These are phyloP conservation scores for Callitettix versicolor DNA, from an alignment of 1,140 invertebrate species.

Conservation along the genomic window DNA sequence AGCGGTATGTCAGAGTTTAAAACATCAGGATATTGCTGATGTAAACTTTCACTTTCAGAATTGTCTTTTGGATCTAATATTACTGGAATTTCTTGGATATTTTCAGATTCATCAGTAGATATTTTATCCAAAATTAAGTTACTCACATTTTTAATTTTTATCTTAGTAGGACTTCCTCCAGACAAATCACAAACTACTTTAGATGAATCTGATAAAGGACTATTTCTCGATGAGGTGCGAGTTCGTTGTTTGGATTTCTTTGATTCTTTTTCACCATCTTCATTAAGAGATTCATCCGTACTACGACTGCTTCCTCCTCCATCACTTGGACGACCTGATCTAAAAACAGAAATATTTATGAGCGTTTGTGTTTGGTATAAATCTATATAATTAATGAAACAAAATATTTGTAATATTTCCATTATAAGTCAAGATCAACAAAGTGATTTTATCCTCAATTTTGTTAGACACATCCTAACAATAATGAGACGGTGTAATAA, in stretches of 20 bases:
- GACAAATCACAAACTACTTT: conserved; percentile 14
- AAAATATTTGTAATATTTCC: too few relatives aligned
- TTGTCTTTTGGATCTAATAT: conserved; percentile 12
- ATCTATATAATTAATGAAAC: too few relatives aligned
- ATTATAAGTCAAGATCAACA: too few relatives aligned
- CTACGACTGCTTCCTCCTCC: conserved; percentile 12
- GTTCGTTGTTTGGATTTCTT: conserved; percentile 12
- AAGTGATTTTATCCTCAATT: too few relatives aligned
- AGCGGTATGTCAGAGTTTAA: too few relatives aligned
- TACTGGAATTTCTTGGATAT: conserved; percentile 19
- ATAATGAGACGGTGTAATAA: too few relatives aligned
- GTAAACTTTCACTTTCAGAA: too few relatives aligned
- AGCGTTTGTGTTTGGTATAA: too few relatives aligned
- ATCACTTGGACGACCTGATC: conserved; percentile 3
- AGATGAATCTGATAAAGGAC: conserved; percentile 6
- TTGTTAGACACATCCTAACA: too few relatives aligned
- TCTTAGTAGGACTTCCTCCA: conserved; percentile 13
- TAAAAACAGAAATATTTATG: neutral
- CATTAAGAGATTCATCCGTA: conserved; percentile 15
- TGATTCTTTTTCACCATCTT: conserved; percentile 13
- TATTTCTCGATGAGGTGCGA: conserved; percentile 13
- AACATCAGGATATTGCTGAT: too few relatives aligned
- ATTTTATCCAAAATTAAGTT: conserved; percentile 17
- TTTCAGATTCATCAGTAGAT: conserved; percentile 16
- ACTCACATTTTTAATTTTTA: conserved; percentile 18